phyloP scores from a whole-genome alignment of 2,797 vertebrate species.

The Phoxinus dragarum region DNA sequence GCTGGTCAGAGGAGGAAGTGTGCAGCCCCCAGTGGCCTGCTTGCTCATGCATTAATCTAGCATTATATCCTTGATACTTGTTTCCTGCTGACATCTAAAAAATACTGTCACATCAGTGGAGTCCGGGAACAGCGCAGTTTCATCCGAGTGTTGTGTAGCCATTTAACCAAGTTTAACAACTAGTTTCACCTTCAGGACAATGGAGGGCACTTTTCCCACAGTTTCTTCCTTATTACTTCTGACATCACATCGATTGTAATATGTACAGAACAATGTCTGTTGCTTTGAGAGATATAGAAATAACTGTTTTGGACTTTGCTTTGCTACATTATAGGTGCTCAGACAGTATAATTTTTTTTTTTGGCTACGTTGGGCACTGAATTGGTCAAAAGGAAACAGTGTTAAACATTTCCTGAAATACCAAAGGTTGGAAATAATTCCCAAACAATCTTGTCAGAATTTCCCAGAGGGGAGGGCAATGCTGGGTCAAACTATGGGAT shows the following conservation, averaged over 20 bases:
- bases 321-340: no score
- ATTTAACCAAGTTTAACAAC: not conserved
- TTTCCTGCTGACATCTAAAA: constrained; percentile 54
- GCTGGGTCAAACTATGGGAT: not conserved
- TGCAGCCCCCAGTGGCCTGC: constrained; percentile 33
- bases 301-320: not conserved
- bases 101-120: constrained; percentile 31
- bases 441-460: not conserved
- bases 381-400: not conserved
- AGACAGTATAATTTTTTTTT: not conserved
- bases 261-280: not conserved
- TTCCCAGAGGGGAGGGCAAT: not conserved
- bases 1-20: constrained; percentile 60
- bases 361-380: not conserved
- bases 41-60: constrained; percentile 34
- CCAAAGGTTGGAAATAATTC: constrained; percentile 45
- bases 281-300: not conserved
- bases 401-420: constrained; percentile 53
- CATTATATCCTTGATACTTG: constrained; percentile 19
- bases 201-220: not conserved
- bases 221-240: not conserved
- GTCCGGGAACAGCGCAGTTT: not conserved
- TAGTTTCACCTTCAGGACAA: not conserved
- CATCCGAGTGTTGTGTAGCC: not conserved
- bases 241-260: not conserved